phyloP scores from a whole-genome alignment of 2,888 invertebrate species.

The Clunio marinus region DNA sequence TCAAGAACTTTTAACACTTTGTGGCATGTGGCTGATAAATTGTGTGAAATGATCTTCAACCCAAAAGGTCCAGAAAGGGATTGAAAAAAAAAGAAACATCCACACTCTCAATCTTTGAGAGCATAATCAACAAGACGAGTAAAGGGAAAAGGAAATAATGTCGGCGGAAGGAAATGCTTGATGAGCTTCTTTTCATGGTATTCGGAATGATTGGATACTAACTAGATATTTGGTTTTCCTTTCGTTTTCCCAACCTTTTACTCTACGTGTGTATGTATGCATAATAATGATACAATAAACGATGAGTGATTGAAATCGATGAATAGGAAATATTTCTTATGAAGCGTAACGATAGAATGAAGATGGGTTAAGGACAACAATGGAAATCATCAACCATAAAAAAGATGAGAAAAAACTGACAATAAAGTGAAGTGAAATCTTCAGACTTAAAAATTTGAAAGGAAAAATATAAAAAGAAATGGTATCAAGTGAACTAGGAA shows the following conservation, averaged over 20 bases:
- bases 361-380: not conserved
- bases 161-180: constrained; percentile 13
- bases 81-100: not conserved
- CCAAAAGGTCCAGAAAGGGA: too few species aligned
- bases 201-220: constrained; percentile 11
- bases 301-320: constrained; percentile 23
- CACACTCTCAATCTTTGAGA: not conserved
- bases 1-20: not conserved
- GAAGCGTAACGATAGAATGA: not conserved
- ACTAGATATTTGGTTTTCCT: not conserved
- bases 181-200: not conserved
- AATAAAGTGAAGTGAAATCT: constrained; percentile 1
- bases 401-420: not conserved
- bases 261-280: not conserved
- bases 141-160: not conserved
- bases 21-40: not conserved
- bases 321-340: not conserved
- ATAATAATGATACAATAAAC: constrained; percentile 10
- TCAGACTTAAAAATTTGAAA: not conserved
- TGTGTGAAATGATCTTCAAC: not conserved
- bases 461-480: not conserved
- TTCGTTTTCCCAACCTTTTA: not conserved
- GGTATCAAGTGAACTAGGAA: not conserved
- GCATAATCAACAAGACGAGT: not conserved
- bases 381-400: not conserved